Evolutionary conservation across 2,113 vertebrate genomes (phyloP).

Genomic region (Desmodus rotundus): DNA sequence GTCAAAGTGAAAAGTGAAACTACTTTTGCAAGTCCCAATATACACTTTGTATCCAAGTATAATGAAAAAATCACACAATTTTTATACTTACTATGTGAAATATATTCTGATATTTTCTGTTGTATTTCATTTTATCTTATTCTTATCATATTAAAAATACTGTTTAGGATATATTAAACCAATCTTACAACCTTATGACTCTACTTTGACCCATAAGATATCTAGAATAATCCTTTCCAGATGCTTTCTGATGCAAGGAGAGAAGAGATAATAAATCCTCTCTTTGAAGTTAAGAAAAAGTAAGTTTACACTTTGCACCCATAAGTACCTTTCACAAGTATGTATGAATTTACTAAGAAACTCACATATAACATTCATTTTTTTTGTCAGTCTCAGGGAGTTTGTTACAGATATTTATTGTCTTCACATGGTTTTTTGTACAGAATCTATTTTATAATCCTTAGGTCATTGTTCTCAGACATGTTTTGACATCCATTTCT

Average conservation of each 20-base stretch:
- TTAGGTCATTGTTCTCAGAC: neutral
- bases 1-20: neutral
- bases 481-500: neutral
- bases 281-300: neutral
- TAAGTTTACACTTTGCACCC: neutral
- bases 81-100: neutral
- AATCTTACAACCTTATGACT: neutral
- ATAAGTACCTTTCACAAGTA: neutral
- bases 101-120: neutral
- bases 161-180: neutral
- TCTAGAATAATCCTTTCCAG: neutral
- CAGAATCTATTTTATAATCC: neutral
- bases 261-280: neutral
- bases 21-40: neutral
- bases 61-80: neutral
- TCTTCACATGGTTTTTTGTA: neutral
- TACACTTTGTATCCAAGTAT: neutral
- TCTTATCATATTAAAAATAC: neutral
- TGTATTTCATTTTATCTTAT: neutral
- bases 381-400: neutral
- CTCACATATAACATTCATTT: neutral
- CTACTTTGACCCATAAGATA: neutral
- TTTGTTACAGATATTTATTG: neutral
- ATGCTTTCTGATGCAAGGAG: neutral
- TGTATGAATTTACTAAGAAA: neutral